These are phyloP conservation scores for Brachyhypopomus occidentalis DNA, from an alignment of 2,113 vertebrate species.

Conservation along the genomic window DNA sequence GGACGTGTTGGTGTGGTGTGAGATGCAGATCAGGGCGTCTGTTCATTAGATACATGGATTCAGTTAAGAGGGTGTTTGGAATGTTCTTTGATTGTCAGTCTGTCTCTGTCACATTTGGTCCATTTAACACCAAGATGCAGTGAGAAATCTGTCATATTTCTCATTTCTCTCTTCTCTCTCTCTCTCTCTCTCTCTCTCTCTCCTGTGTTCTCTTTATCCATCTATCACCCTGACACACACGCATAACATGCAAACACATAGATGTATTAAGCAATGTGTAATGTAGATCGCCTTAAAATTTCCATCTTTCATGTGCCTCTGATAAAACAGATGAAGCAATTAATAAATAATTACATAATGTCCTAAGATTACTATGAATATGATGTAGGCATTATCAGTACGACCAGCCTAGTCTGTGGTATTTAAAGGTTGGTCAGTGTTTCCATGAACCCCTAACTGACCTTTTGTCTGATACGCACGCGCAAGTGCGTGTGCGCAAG, in stretches of 20 bases:
- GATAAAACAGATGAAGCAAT: too few relatives aligned
- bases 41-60: constrained; percentile 1
- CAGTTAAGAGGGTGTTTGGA: constrained; percentile 33
- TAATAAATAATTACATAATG: too few relatives aligned
- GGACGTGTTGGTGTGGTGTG: too few relatives aligned
- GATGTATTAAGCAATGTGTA: too few relatives aligned
- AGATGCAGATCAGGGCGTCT: too few relatives aligned
- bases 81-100: constrained; percentile 35
- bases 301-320: too few relatives aligned
- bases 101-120: constrained; percentile 39
- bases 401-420: background rate
- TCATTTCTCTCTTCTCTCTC: constrained; percentile 45
- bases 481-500: background rate
- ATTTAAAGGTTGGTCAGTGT: background rate
- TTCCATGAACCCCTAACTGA: background rate
- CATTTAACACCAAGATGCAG: constrained; percentile 37
- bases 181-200: constrained; percentile 51
- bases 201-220: background rate
- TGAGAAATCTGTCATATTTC: constrained; percentile 21
- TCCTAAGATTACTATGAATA: background rate
- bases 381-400: background rate
- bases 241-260: too few relatives aligned
- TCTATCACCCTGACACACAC: too few relatives aligned
- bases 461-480: background rate
- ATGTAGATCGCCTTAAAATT: too few relatives aligned